These are phyloP conservation scores for Notamacropus eugenii DNA, from an alignment of 2,797 vertebrate species.

Conservation along the genomic window DNA sequence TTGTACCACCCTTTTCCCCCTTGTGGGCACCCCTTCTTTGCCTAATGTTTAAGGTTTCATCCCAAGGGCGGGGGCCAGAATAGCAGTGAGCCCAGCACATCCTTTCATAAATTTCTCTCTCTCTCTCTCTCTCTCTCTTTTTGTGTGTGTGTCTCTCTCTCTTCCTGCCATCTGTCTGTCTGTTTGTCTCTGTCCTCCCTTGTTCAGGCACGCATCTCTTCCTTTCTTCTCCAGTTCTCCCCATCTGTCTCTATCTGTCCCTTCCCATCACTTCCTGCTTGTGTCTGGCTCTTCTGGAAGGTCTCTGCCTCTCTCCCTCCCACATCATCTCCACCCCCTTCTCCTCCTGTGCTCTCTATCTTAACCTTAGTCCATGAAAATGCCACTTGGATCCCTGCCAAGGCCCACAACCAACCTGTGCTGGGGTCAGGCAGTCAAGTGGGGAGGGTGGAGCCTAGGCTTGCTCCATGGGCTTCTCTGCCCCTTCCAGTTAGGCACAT, in stretches of 20 bases:
- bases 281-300: slow-evolving; percentile 21
- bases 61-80: not conserved
- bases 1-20: accelerated
- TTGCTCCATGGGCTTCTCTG: not conserved
- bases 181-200: slow-evolving; percentile 65
- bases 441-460: not conserved
- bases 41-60: not conserved
- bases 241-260: slow-evolving; percentile 68
- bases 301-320: not conserved
- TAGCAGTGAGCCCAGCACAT: not conserved
- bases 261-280: slow-evolving; percentile 40
- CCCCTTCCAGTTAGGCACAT: not conserved
- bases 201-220: slow-evolving; percentile 41
- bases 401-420: not conserved
- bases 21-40: not conserved
- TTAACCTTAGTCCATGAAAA: not conserved
- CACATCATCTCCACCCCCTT: not conserved
- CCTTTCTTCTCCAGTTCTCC: slow-evolving; percentile 31
- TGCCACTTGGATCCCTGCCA: not conserved
- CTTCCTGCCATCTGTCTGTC: slow-evolving; percentile 49
- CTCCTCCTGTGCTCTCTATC: not conserved
- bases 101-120: not conserved
- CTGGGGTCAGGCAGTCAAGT: not conserved
- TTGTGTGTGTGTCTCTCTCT: not conserved
- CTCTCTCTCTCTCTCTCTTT: not conserved